Evolutionary conservation across 2,113 vertebrate genomes (phyloP).

Genomic region (Nannobrachium achirus): DNA sequence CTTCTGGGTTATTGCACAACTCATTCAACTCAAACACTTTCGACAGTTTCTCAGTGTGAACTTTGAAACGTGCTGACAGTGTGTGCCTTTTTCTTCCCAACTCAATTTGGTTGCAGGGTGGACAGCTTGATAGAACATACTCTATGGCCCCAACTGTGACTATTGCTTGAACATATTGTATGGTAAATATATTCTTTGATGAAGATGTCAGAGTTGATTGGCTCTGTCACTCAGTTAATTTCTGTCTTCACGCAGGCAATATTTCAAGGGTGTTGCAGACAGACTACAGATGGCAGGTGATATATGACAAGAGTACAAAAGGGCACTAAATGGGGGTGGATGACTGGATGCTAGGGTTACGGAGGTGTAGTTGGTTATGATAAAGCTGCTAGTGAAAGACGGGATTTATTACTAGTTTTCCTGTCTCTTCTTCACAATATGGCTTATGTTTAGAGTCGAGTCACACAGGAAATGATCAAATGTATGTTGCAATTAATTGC

Average conservation of each 20-base stretch:
- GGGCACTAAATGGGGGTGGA: neutral
- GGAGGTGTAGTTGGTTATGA: too few relatives aligned
- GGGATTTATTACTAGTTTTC: too few relatives aligned
- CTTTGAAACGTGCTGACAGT: slow-evolving; percentile 40
- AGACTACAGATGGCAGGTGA: neutral
- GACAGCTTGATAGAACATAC: too few relatives aligned
- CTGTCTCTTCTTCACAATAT: too few relatives aligned
- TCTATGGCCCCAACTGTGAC: too few relatives aligned
- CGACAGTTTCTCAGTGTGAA: slow-evolving; percentile 20
- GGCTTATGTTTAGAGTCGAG: too few relatives aligned
- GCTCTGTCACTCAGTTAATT: neutral
- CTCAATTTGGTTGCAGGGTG: too few relatives aligned
- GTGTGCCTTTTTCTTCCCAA: neutral
- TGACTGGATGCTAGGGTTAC: neutral
- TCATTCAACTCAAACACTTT: neutral
- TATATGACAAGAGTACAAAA: neutral
- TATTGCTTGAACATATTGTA: too few relatives aligned
- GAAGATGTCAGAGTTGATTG: neutral
- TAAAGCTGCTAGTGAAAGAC: too few relatives aligned
- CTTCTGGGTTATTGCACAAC: slow-evolving; percentile 19
- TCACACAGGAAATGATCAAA: too few relatives aligned
- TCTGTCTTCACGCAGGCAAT: neutral
- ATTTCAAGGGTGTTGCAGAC: slow-evolving; percentile 12
- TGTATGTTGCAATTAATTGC: too few relatives aligned
- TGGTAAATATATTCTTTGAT: neutral